Evolutionary conservation across 2,797 vertebrate genomes (phyloP).

Genomic region (Neosilurus mollespiculum): DNA sequence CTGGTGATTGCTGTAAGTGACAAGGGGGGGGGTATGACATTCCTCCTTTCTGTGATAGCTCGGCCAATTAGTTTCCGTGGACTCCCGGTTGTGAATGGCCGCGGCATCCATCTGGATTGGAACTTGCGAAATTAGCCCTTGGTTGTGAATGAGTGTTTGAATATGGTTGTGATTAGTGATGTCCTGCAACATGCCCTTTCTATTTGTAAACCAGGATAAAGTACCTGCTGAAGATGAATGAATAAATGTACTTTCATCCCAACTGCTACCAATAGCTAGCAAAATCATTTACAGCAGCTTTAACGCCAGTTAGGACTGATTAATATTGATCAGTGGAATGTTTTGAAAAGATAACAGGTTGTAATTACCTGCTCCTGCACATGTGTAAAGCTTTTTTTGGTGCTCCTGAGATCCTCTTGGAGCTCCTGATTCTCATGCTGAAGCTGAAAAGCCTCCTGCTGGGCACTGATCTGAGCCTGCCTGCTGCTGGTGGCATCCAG

Average conservation of each 20-base stretch:
- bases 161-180: neutral
- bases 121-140: neutral
- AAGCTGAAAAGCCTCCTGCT: constrained; percentile 63
- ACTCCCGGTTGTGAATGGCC: no score
- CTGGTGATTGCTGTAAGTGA: no score
- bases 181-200: neutral
- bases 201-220: neutral
- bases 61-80: no score
- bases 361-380: constrained; percentile 68
- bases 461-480: constrained; percentile 56
- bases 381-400: constrained; percentile 51
- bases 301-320: constrained; percentile 9
- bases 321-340: constrained; percentile 25
- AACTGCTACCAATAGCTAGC: neutral
- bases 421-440: constrained; percentile 56
- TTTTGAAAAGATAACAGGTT: neutral
- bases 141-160: neutral
- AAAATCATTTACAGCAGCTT: neutral
- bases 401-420: constrained; percentile 57
- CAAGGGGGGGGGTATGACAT: no score
- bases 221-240: neutral
- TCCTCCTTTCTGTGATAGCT: no score
- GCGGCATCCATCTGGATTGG: no score
- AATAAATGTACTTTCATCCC: neutral
- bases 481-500: constrained; percentile 59